Evolutionary conservation across 92 coral and sea anemone genomes (phyloP).

Genomic region (Paragorgia papillata): DNA sequence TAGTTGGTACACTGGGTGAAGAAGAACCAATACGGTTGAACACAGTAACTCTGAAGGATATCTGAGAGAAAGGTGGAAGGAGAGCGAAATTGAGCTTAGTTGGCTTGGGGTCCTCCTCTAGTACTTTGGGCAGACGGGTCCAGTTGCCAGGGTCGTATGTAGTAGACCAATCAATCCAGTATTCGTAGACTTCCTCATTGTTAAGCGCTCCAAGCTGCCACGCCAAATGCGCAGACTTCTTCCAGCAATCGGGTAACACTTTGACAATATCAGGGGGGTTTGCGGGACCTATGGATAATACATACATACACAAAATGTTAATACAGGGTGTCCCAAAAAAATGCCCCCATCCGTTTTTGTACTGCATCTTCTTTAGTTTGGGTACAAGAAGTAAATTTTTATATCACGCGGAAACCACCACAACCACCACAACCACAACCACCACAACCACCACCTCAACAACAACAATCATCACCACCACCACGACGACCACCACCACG

Average conservation of each 20-base stretch:
- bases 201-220: constrained; percentile 23
- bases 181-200: constrained; percentile 26
- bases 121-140: neutral
- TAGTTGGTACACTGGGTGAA: constrained; percentile 6
- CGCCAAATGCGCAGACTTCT: neutral
- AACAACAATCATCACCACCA: too few species aligned
- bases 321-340: too few species aligned
- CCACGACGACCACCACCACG: too few species aligned
- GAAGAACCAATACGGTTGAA: constrained; percentile 21
- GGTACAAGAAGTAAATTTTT: too few species aligned
- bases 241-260: constrained; percentile 7
- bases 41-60: constrained; percentile 27
- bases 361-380: too few species aligned
- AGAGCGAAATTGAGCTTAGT: neutral
- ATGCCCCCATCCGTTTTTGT: too few species aligned
- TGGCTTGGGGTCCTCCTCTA: neutral
- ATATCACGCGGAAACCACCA: too few species aligned
- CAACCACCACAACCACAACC: too few species aligned
- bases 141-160: constrained; percentile 6
- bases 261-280: constrained; percentile 28
- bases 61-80: constrained; percentile 36
- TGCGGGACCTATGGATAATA: constrained; percentile 11
- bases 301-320: too few species aligned
- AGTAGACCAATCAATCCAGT: constrained; percentile 22
- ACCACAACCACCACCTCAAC: too few species aligned